Evolutionary conservation across 2,113 vertebrate genomes (phyloP), one percentile per base, ranked within the genome.

Genomic region (Sebastes fasciatus): DNA sequence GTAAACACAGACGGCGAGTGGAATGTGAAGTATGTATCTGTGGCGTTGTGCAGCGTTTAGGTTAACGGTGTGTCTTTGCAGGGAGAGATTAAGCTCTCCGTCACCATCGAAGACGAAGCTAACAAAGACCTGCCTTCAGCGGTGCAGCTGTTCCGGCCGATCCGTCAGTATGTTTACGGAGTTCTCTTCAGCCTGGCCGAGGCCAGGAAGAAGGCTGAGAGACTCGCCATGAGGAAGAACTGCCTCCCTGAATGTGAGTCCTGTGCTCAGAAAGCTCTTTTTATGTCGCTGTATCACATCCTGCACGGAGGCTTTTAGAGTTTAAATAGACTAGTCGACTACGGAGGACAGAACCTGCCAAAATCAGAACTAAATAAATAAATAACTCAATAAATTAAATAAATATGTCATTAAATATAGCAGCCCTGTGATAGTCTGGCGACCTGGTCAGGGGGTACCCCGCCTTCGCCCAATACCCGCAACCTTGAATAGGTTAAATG

Each of bases 101-200:
- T 99, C 94, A 97, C 96, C 95, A 96, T 99, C 93, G 98, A 99
- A 96, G 98, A 99, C 93, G 98, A 99, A 96, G 97, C 96, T 86
- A 99, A 98, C 94, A 97, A 97, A 95, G 98, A 99, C 90, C 96
- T 99, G 94, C 98, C 98, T 88, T 97, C 98, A 83, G 97, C 98
- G 49, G 97, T 97, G 93, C 96, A 98, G 90, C 96, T 99, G 88
- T 99, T 97, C 93, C 95, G 97, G 87, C 97, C 98, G 70, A 95
- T 98, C 86, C 97, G 98, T 91, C 98, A 99, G 89, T 97, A 97
- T 95, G 97, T 99, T 95, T 99, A 99, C 92, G 98, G 98, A 90
- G 97, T 99, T 84, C 97, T 99, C 93, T 99, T 99, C 95, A 99
- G 98, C 91, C 96, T 98, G 94, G 97, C 97, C 46, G 97, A 99